phyloP scores from a whole-genome alignment of 2,113 vertebrate genomes.

The Gnathonemus longibarbis region DNA sequence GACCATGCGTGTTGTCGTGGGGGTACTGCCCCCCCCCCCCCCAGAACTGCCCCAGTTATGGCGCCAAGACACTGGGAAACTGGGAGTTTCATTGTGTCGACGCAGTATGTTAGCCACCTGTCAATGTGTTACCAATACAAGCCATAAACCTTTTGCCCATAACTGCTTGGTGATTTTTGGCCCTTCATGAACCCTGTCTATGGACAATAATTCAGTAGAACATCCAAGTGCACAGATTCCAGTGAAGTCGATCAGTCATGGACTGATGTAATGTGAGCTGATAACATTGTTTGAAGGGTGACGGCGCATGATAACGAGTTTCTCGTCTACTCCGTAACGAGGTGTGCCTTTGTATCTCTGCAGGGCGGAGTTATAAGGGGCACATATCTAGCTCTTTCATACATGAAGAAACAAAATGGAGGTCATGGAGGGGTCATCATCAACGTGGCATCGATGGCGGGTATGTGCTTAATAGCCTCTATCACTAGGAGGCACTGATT shows the following conservation, averaged over 20 bases:
- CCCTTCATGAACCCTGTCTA: background rate
- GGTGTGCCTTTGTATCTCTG: background rate
- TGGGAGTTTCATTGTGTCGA: background rate
- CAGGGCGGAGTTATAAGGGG: constrained; percentile 51
- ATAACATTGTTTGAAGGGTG: background rate
- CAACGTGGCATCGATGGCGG: constrained; percentile 54
- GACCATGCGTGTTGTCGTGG: no score
- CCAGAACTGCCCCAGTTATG: no score
- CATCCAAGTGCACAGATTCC: background rate
- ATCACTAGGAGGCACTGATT: background rate
- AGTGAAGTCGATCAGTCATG: background rate
- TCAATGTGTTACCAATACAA: background rate
- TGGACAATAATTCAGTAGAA: background rate
- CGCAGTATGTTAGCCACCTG: background rate
- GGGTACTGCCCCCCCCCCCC: no score
- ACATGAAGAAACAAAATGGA: constrained; percentile 56
- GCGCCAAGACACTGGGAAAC: background rate
- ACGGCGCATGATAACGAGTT: background rate
- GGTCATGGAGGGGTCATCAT: constrained; percentile 58
- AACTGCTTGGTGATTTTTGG: background rate
- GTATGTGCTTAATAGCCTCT: constrained; percentile 25
- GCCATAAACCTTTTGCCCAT: background rate
- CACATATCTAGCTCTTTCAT: constrained; percentile 55
- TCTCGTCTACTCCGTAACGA: background rate
- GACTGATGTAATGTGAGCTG: background rate